Conservation (phyloP, 2,888 invertebrate genomes). For the Tetragonisca angustula region DNA sequence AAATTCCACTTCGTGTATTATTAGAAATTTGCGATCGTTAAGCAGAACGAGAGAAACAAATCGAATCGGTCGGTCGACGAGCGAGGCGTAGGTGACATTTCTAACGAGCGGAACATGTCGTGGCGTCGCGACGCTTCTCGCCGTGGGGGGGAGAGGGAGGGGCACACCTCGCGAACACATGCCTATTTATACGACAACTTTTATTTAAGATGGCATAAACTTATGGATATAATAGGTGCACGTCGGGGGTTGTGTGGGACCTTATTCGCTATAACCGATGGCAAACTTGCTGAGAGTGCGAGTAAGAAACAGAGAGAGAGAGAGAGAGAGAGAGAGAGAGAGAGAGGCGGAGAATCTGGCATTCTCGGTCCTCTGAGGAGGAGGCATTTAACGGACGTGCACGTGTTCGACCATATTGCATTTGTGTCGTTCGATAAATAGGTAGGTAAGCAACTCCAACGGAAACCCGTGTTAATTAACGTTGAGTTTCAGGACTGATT, state of each 20-base stretch:
- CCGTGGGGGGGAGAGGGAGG: neutral
- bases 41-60: slow-evolving; percentile 1
- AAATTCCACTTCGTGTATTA: slow-evolving; percentile 22
- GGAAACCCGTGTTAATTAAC: slow-evolving; percentile 84
- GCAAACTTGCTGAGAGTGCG: too few relatives aligned
- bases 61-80: neutral
- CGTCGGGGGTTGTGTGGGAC: too few relatives aligned
- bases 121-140: slow-evolving; percentile 15
- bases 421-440: slow-evolving; percentile 80
- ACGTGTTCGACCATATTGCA: slow-evolving; percentile 69
- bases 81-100: neutral
- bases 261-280: neutral
- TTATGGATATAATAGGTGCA: slow-evolving; percentile 54
- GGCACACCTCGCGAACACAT: neutral
- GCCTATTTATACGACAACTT: slow-evolving; percentile 57
- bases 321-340: neutral
- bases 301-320: too few relatives aligned
- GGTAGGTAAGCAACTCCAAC: slow-evolving; percentile 80
- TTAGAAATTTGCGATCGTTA: slow-evolving; percentile 40
- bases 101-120: slow-evolving; percentile 31
- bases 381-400: slow-evolving; percentile 62
- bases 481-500: slow-evolving; percentile 84
- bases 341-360: slow-evolving; percentile 28
- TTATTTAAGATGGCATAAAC: slow-evolving; percentile 55
- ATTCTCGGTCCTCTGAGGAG: slow-evolving; percentile 28